Evolutionary conservation across 2,113 vertebrate species (phyloP).

Genomic region (Protobothrops mucrosquamatus): DNA sequence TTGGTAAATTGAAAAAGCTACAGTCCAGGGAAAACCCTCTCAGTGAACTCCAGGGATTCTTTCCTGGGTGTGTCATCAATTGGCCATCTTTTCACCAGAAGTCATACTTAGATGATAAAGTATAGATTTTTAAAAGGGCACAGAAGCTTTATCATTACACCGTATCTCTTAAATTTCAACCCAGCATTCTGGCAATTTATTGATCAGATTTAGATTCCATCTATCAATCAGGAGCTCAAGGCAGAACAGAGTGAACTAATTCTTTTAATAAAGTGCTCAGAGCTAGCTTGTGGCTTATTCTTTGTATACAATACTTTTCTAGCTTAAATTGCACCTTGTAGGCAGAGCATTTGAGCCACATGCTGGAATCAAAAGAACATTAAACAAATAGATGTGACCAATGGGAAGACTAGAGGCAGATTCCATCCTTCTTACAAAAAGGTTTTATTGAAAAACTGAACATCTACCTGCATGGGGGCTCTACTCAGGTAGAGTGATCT

Average conservation of each 20-base stretch:
- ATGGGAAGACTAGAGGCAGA: not conserved
- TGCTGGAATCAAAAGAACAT: not conserved
- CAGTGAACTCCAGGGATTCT: no score
- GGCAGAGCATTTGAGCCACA: not conserved
- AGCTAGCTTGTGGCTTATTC: not conserved
- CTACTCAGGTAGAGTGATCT: not conserved
- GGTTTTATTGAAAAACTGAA: not conserved
- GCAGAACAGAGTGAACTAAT: not conserved
- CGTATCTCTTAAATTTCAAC: not conserved
- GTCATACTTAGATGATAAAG: not conserved
- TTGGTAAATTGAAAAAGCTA: no score
- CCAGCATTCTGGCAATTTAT: not conserved
- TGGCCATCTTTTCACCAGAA: no score
- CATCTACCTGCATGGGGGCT: not conserved
- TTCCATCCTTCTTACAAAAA: not conserved
- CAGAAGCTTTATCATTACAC: accelerated
- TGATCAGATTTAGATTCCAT: not conserved
- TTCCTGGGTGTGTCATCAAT: no score
- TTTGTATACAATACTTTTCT: not conserved
- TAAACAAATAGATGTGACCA: not conserved
- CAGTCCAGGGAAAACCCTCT: no score
- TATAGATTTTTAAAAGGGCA: not conserved
- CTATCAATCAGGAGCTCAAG: not conserved
- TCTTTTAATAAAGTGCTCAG: not conserved
- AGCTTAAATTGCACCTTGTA: not conserved